These are phyloP conservation scores for Branchinecta lynchi DNA, from an alignment of 1,140 invertebrate species.

Conservation along the genomic window DNA sequence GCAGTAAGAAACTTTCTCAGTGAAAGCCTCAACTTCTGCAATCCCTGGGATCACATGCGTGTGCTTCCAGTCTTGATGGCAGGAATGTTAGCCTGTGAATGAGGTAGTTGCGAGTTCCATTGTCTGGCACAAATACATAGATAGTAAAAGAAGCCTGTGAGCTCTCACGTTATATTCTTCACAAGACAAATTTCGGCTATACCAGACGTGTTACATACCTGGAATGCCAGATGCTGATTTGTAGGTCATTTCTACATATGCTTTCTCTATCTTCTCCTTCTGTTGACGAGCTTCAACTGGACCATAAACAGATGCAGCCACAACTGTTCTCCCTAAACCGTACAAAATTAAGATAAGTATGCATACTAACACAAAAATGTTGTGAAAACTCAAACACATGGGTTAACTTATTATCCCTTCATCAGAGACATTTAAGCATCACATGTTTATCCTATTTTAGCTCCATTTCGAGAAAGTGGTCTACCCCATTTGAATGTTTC, in stretches of 20 bases:
- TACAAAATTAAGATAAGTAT: slow-evolving; percentile 21
- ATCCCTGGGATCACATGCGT: too few species aligned
- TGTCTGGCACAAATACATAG: too few species aligned
- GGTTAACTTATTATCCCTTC: slow-evolving; percentile 36
- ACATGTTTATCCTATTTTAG: slow-evolving; percentile 25
- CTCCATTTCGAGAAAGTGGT: too few species aligned
- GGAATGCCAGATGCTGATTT: slow-evolving; percentile 55
- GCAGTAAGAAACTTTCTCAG: too few species aligned
- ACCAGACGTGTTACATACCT: slow-evolving; percentile 34
- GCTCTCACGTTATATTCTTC: too few species aligned
- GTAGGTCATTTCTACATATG: slow-evolving; percentile 58
- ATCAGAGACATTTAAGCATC: slow-evolving; percentile 49
- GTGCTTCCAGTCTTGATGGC: too few species aligned
- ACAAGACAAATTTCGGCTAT: too few species aligned
- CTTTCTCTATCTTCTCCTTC: slow-evolving; percentile 60
- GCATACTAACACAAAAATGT: not conserved
- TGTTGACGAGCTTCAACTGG: slow-evolving; percentile 59
- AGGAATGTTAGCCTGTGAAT: too few species aligned
- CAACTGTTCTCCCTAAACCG: slow-evolving; percentile 51
- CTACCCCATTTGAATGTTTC: too few species aligned
- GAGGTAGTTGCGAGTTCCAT: too few species aligned
- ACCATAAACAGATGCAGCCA: slow-evolving; percentile 61
- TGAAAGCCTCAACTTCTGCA: too few species aligned
- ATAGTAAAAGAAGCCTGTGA: too few species aligned
- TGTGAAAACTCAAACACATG: not conserved